A percentile compares a stretch with the other conserved stretches of the same genome.
Conservation (phyloP, 2,888 invertebrate species). For the Lissocephala sabroskyi region DNA sequence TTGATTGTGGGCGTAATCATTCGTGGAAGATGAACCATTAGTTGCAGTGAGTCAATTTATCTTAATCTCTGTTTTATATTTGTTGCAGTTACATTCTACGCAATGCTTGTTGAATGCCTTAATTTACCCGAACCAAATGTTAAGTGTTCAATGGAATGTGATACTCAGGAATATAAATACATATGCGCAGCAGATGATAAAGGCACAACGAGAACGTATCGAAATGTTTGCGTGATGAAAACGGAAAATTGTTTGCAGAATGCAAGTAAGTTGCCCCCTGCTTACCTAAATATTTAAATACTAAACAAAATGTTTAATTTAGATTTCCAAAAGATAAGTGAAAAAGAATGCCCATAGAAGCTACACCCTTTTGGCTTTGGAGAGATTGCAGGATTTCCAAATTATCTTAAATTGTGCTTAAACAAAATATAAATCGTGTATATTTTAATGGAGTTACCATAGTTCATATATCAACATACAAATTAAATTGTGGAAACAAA, state of each 20-base stretch:
- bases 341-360: conserved; percentile 71
- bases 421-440: conserved; percentile 42
- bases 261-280: conserved; percentile 32
- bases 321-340: conserved; percentile 72
- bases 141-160: conserved; percentile 69
- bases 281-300: background rate
- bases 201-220: conserved; percentile 69
- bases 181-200: conserved; percentile 71
- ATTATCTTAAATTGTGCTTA: conserved; percentile 65
- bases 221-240: conserved; percentile 70
- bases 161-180: conserved; percentile 53
- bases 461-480: conserved; percentile 50
- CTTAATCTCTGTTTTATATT: background rate
- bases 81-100: conserved; percentile 58
- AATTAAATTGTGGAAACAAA: conserved; percentile 41
- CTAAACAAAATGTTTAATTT: conserved; percentile 5
- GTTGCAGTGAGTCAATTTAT: background rate
- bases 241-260: conserved; percentile 70
- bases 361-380: conserved; percentile 11
- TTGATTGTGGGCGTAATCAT: background rate
- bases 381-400: conserved; percentile 18
- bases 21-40: background rate
- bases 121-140: conserved; percentile 66
- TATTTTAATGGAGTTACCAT: conserved; percentile 15
- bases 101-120: conserved; percentile 60